A percentile compares a stretch with the other conserved stretches of the same genome.
Evolutionary conservation across 2,113 vertebrate genomes (phyloP).

Genomic region (Aythya baeri): DNA sequence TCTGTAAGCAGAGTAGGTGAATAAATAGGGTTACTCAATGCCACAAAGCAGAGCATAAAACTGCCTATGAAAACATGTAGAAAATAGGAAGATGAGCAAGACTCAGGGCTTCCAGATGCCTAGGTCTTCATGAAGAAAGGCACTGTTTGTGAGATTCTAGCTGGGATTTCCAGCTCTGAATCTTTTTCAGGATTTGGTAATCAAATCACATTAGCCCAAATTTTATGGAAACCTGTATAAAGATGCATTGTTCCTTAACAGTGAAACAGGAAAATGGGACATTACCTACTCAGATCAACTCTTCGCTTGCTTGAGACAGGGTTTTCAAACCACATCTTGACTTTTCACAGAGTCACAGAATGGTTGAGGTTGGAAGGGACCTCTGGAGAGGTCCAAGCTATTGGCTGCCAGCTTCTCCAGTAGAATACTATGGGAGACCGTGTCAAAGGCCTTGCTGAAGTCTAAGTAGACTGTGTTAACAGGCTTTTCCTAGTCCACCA

Average conservation of each 20-base stretch:
- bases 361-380: too few species aligned
- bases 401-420: too few species aligned
- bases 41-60: background rate
- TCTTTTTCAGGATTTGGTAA: background rate
- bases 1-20: background rate
- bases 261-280: rapidly evolving
- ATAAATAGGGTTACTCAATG: background rate
- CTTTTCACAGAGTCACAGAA: background rate
- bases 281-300: background rate
- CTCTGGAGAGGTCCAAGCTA: too few species aligned
- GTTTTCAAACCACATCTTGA: background rate
- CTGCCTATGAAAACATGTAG: background rate
- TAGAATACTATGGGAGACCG: too few species aligned
- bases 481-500: too few species aligned
- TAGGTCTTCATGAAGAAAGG: background rate
- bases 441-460: too few species aligned
- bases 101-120: background rate
- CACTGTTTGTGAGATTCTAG: background rate
- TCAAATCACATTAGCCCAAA: rapidly evolving
- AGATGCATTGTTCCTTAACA: background rate
- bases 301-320: background rate
- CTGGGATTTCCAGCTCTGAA: background rate
- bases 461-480: too few species aligned
- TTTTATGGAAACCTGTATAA: background rate
- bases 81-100: background rate